phyloP scores from a whole-genome alignment of 2,888 invertebrate genomes.

The Marasmarcha lunaedactyla region DNA sequence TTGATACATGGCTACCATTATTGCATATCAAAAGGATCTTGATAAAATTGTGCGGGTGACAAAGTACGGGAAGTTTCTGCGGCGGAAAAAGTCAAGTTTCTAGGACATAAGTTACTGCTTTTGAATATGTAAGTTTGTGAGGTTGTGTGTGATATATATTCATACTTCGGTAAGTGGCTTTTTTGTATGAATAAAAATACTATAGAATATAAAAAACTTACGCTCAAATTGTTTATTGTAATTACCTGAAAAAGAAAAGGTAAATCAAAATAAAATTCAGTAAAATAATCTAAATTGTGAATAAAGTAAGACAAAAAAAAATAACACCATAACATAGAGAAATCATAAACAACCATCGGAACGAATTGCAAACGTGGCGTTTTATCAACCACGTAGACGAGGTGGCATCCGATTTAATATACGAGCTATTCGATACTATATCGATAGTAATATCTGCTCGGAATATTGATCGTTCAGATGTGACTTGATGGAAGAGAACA shows the following conservation, averaged over 20 bases:
- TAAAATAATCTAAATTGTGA: too few relatives aligned
- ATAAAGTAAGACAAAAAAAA: conserved; percentile 2
- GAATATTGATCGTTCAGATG: conserved; percentile 11
- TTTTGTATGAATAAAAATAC: too few relatives aligned
- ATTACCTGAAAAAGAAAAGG: too few relatives aligned
- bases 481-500: too few relatives aligned
- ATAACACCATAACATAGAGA: conserved; percentile 17
- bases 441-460: conserved; percentile 23
- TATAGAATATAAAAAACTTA: too few relatives aligned
- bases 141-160: not conserved
- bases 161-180: too few relatives aligned
- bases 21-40: conserved; percentile 59
- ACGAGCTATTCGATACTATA: conserved; percentile 30
- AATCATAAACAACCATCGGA: conserved; percentile 30
- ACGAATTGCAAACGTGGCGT: conserved; percentile 40
- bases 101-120: too few relatives aligned
- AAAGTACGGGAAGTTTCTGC: conserved; percentile 23
- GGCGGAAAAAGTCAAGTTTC: not conserved
- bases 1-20: conserved; percentile 64
- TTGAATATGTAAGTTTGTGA: not conserved
- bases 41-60: conserved; percentile 47
- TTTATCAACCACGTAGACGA: conserved; percentile 38
- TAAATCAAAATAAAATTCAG: too few relatives aligned
- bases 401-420: conserved; percentile 19
- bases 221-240: too few relatives aligned